A percentile compares a stretch with the other conserved stretches of the same genome.
These are phyloP conservation scores for Lathronympha strigana DNA, from an alignment of 2,888 invertebrate species.

Conservation along the genomic window DNA sequence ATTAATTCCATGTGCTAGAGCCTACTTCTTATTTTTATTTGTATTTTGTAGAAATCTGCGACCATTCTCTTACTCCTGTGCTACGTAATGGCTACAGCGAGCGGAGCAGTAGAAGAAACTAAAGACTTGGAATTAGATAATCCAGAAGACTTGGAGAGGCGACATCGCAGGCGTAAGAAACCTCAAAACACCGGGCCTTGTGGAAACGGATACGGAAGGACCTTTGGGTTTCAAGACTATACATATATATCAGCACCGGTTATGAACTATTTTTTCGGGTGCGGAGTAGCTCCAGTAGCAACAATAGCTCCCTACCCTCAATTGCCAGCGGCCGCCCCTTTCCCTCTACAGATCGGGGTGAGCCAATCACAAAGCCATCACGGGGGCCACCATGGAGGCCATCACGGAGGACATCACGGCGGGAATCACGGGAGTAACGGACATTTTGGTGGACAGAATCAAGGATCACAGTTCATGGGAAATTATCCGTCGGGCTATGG, in stretches of 20 bases:
- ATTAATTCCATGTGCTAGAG: background rate
- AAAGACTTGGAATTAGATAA: constrained; percentile 46
- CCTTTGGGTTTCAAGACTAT: constrained; percentile 63
- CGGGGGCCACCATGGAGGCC: constrained; percentile 51
- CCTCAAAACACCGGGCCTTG: constrained; percentile 45
- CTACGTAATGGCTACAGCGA: constrained; percentile 33
- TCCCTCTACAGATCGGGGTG: constrained; percentile 49
- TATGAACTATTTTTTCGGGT: constrained; percentile 74
- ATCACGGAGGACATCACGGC: constrained; percentile 46
- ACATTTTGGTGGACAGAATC: constrained; percentile 27
- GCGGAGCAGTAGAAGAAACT: constrained; percentile 36
- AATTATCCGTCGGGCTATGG: constrained; percentile 43
- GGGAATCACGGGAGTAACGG: constrained; percentile 46
- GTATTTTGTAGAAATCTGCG: constrained; percentile 21
- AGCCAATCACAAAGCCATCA: constrained; percentile 50
- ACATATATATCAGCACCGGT: constrained; percentile 74
- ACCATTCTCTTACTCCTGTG: constrained; percentile 21
- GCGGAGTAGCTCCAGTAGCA: constrained; percentile 55
- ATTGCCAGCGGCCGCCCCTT: constrained; percentile 46
- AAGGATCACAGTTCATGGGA: constrained; percentile 42
- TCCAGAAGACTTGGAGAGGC: constrained; percentile 36
- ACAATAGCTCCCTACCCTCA: constrained; percentile 45
- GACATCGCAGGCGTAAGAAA: constrained; percentile 51
- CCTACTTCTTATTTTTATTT: background rate
- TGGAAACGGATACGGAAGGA: constrained; percentile 59